Evolutionary conservation across 2,113 vertebrate species (phyloP).

Genomic region (Toxotes chatareus): DNA sequence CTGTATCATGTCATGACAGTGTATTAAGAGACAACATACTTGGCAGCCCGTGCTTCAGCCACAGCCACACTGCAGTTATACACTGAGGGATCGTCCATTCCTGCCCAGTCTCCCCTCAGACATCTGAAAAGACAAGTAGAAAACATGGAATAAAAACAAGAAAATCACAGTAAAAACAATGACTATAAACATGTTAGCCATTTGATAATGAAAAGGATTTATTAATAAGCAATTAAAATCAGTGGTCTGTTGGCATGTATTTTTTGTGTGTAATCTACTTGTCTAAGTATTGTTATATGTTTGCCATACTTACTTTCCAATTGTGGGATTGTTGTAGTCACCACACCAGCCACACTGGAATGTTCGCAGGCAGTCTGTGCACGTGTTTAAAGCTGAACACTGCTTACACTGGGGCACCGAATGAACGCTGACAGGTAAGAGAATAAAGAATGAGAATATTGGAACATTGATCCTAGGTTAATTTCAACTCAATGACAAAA

Average conservation of each 20-base stretch:
- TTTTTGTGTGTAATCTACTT: not conserved
- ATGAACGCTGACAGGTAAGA: constrained; percentile 84
- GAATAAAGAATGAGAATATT: constrained; percentile 11
- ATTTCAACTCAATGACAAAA: constrained; percentile 6
- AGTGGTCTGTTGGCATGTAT: not conserved
- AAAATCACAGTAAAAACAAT: constrained; percentile 1
- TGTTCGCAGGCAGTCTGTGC: constrained; percentile 89
- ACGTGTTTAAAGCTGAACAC: constrained; percentile 87
- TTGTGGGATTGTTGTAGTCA: constrained; percentile 93
- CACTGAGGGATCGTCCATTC: constrained; percentile 82
- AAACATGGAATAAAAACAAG: not conserved
- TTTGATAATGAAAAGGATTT: not conserved
- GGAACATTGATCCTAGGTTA: not conserved
- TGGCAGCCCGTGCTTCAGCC: constrained; percentile 84
- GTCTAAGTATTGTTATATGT: not conserved
- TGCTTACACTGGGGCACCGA: constrained; percentile 91
- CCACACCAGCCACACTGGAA: constrained; percentile 96
- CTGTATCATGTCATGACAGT: not conserved
- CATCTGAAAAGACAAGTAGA: constrained; percentile 81
- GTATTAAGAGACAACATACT: constrained; percentile 66
- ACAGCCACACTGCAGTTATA: constrained; percentile 90
- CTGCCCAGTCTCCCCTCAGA: constrained; percentile 91
- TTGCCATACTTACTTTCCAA: constrained; percentile 86
- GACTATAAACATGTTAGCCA: not conserved
- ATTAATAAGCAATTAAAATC: not conserved